Conservation (phyloP, 2,888 invertebrate species). For the Coleophora deauratella region DNA sequence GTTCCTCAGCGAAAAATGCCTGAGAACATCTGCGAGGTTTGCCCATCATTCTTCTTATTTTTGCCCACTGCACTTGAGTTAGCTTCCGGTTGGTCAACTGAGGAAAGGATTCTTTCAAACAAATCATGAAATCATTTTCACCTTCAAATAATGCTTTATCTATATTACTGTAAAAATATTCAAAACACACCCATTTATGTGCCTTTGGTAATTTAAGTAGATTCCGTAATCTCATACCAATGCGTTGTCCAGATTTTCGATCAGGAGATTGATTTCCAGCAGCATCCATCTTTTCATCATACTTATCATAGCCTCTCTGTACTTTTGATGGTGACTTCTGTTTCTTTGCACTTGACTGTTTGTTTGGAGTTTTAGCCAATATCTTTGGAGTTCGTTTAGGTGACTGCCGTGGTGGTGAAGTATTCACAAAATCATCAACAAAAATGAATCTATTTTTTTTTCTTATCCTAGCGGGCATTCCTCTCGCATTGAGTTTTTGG, state of each 20-base stretch:
- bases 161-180: slow-evolving; percentile 99
- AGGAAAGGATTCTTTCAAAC: slow-evolving; percentile 95
- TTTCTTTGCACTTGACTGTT: slow-evolving; percentile 58
- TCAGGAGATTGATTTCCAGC: slow-evolving; percentile 77
- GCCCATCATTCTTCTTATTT: slow-evolving; percentile 96
- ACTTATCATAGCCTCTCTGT: slow-evolving; percentile 56
- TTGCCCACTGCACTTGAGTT: slow-evolving; percentile 95
- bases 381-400: slow-evolving; percentile 79
- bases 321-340: slow-evolving; percentile 70
- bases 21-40: slow-evolving; percentile 96
- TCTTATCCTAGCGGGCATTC: slow-evolving; percentile 92
- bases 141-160: slow-evolving; percentile 95
- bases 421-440: slow-evolving; percentile 90
- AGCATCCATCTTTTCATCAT: slow-evolving; percentile 56
- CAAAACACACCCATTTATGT: slow-evolving; percentile 99
- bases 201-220: slow-evolving; percentile 97
- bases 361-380: slow-evolving; percentile 60
- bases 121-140: slow-evolving; percentile 97
- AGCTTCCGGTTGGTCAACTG: slow-evolving; percentile 88
- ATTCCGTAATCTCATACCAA: slow-evolving; percentile 91
- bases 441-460: slow-evolving; percentile 92
- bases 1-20: slow-evolving; percentile 96
- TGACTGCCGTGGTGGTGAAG: slow-evolving; percentile 81
- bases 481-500: slow-evolving; percentile 88
- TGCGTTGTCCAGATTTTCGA: slow-evolving; percentile 89